Evolutionary conservation across 2,888 invertebrate species (phyloP).

Genomic region (Danaus chrysippus): DNA sequence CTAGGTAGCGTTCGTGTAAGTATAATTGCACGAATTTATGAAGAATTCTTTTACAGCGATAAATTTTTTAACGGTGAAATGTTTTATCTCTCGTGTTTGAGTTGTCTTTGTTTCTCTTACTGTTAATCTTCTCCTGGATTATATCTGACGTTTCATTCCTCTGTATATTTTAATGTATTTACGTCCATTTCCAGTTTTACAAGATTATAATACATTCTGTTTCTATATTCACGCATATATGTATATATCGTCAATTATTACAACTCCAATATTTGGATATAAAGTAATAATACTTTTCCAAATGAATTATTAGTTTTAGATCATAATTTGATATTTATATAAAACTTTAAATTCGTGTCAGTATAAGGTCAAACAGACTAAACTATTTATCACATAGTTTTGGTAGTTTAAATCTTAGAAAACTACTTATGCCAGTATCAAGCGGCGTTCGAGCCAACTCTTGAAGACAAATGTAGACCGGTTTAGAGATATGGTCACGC

Average conservation of each 20-base stretch:
- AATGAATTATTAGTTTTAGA: too few species aligned
- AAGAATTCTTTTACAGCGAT: neutral
- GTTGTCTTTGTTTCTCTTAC: neutral
- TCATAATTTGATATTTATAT: neutral
- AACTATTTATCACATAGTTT: constrained; percentile 11
- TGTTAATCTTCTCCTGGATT: neutral
- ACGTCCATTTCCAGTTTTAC: too few species aligned
- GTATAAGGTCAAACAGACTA: neutral
- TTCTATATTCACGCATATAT: too few species aligned
- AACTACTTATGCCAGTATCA: constrained; percentile 19
- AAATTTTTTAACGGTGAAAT: neutral
- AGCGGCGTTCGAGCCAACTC: constrained; percentile 17
- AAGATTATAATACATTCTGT: too few species aligned
- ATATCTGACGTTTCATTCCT: too few species aligned
- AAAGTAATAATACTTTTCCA: too few species aligned
- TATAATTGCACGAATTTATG: constrained; percentile 3
- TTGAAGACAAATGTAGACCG: constrained; percentile 18
- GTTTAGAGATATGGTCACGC: constrained; percentile 18
- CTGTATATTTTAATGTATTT: too few species aligned
- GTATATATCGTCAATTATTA: too few species aligned
- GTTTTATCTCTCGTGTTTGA: neutral
- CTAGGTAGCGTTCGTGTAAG: constrained; percentile 1
- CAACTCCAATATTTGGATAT: too few species aligned
- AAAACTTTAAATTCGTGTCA: neutral
- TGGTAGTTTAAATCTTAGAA: constrained; percentile 15